phyloP scores from a whole-genome alignment of 2,888 invertebrate species.

The Frankliniella intonsa region DNA sequence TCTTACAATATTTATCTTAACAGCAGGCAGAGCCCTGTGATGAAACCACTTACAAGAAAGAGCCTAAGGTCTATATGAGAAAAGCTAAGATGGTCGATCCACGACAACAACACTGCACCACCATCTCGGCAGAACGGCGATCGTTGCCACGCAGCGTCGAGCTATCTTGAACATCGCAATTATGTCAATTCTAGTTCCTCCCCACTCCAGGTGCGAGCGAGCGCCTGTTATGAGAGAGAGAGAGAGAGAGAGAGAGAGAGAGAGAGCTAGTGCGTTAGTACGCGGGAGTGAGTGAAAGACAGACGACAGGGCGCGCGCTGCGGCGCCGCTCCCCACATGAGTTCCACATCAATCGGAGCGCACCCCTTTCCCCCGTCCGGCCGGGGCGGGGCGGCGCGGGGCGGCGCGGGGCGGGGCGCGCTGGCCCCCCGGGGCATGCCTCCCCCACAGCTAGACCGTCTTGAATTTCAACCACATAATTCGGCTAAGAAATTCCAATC shows the following conservation, averaged over 20 bases:
- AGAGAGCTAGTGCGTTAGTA: not conserved
- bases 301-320: not conserved
- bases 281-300: not conserved
- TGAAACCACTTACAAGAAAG: too few species aligned
- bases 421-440: slow-evolving; percentile 11
- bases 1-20: too few species aligned
- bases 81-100: too few species aligned
- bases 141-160: too few species aligned
- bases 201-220: too few species aligned
- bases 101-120: too few species aligned
- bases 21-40: too few species aligned
- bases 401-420: not conserved
- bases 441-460: not conserved
- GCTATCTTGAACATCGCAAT: too few species aligned
- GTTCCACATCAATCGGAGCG: not conserved
- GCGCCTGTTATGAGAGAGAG: not conserved
- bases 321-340: not conserved
- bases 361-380: not conserved
- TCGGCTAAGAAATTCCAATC: slow-evolving; percentile 25
- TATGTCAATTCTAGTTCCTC: too few species aligned
- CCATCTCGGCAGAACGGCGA: too few species aligned
- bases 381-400: not conserved
- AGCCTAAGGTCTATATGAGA: too few species aligned
- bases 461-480: slow-evolving; percentile 25
- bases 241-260: not conserved